phyloP scores from a whole-genome alignment of 1,140 invertebrate genomes.

The Orchestia grillus region DNA sequence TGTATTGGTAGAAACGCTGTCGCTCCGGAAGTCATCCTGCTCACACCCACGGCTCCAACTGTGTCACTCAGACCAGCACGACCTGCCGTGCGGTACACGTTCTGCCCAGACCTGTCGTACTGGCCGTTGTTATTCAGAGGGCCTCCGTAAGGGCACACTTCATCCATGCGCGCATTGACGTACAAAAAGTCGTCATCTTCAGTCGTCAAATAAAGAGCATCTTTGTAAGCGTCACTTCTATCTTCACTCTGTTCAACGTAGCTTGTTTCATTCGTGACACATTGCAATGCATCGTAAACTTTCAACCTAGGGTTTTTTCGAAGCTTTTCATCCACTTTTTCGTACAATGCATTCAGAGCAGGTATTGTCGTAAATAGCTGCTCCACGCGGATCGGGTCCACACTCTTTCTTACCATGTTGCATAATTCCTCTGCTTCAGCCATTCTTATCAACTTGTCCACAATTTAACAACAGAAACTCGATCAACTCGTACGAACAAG shows the following conservation, averaged over 20 bases:
- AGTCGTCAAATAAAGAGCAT: neutral
- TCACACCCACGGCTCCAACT: neutral
- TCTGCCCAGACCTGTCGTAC: neutral
- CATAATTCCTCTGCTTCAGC: neutral
- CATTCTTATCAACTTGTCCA: neutral
- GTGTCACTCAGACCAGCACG: neutral
- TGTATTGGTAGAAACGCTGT: neutral
- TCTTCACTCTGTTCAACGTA: neutral
- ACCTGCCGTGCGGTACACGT: neutral
- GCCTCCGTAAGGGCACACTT: neutral
- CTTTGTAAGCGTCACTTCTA: neutral
- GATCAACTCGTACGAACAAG: neutral
- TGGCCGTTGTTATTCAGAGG: neutral
- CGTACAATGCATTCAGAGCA: neutral
- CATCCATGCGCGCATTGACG: neutral
- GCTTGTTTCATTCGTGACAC: neutral
- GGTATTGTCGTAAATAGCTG: neutral
- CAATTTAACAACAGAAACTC: neutral
- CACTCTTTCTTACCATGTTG: neutral
- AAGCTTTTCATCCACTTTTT: neutral
- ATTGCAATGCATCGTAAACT: neutral
- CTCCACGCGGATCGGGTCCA: neutral
- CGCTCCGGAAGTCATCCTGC: neutral
- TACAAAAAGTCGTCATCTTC: neutral
- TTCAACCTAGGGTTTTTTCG: neutral